phyloP scores from a whole-genome alignment of 2,797 vertebrate species.

The Danio albolineatus region DNA sequence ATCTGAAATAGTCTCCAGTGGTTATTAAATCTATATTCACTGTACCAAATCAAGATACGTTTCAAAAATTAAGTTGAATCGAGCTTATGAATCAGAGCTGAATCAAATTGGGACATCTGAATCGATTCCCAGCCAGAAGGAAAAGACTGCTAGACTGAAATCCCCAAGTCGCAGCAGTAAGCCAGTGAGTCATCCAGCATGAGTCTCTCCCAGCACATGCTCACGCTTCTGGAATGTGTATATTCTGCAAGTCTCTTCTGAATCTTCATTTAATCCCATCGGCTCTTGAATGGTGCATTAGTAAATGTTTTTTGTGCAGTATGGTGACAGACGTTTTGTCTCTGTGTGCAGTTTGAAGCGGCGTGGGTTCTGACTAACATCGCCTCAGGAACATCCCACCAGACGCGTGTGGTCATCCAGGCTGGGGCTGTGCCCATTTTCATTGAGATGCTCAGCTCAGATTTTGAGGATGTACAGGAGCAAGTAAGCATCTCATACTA shows the following conservation, averaged over 20 bases:
- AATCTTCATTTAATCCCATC: constrained; percentile 37
- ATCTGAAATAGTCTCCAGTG: too few relatives aligned
- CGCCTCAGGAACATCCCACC: constrained; percentile 94
- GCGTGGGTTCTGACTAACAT: constrained; percentile 98
- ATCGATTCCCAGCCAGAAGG: too few relatives aligned
- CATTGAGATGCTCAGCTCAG: constrained; percentile 93
- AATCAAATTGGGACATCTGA: too few relatives aligned
- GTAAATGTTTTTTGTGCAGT: not conserved
- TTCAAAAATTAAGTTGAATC: too few relatives aligned
- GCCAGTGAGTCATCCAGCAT: constrained; percentile 39
- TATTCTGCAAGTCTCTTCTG: constrained; percentile 6
- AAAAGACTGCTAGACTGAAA: too few relatives aligned
- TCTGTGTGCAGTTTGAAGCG: constrained; percentile 88
- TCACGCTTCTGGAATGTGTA: constrained; percentile 49
- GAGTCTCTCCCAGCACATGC: constrained; percentile 35
- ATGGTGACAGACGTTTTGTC: constrained; percentile 4
- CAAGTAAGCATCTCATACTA: constrained; percentile 78
- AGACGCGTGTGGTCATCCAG: constrained; percentile 96
- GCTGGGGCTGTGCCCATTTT: constrained; percentile 96
- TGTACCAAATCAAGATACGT: too few relatives aligned
- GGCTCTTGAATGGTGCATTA: constrained; percentile 16
- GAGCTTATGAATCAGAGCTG: too few relatives aligned
- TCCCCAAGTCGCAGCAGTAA: constrained; percentile 15
- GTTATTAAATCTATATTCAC: too few relatives aligned
- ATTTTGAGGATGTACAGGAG: constrained; percentile 96